Base-by-base conservation (phyloP, 2,888 invertebrate genomes). In the Drosophila fulvimacula region DNA sequence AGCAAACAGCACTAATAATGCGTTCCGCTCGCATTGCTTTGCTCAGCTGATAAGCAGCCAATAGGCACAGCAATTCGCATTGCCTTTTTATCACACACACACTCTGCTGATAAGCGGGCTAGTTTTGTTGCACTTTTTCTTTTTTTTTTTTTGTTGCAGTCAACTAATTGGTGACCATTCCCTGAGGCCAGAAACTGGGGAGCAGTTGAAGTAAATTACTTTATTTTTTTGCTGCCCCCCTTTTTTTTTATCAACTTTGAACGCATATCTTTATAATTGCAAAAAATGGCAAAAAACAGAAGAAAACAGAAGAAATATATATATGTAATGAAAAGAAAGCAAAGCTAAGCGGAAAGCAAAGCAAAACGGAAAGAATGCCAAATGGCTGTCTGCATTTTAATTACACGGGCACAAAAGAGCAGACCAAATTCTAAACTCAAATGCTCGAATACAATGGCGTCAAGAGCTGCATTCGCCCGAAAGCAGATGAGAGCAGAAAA, bases 371-470 rank as follows among this genome's bases (percentile, higher is more conserved):
- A 58, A 69, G 52, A 58, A 69, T 58, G 56, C 66, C 56, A 63
- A 75, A 76, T 68, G 56, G 55, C 75, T 70, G 82, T 90, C 88
- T 88, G 88, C 84, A 90, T 88, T 88, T 90, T 88, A 88, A 88
- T 88, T 88, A 90, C 83, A 83, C 65, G 61, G 71, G 66, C 57
- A 64, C 49, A 41, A 30, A 55, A 38, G 19, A 39, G 51, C 62
- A 71, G 68, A 63, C 67, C 65, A 79, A 82, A 85, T 88, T 73
- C 86, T 82, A 82, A 81, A 69, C 73, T 71, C 69, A 57, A 85
- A 76, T 69, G 63, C 44, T 48, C 55, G 30, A 72, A 79, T 57
- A 57, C 69, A 79, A 79, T 75, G 64, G 68, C 78, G 60, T 58
- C 49, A 51, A 46, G 46, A 63, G 53, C 73, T 67, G 51, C 60